A percentile compares a stretch with the other conserved stretches of the same genome.
These are phyloP conservation scores for Drosophila nr. perissopoda DNA, from an alignment of 2,888 invertebrate species.

Conservation along the genomic window DNA sequence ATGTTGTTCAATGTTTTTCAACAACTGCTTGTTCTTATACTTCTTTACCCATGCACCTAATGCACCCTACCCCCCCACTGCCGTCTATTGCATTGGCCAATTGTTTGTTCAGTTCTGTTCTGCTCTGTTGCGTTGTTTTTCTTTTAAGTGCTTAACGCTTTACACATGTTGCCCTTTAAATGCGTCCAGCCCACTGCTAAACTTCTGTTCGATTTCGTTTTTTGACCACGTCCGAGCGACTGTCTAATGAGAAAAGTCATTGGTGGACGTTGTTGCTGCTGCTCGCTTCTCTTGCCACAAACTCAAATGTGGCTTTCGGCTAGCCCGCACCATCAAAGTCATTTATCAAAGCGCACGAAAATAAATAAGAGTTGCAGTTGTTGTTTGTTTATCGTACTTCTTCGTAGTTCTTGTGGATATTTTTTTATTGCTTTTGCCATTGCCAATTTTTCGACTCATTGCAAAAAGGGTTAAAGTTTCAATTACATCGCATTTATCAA, in stretches of 20 bases:
- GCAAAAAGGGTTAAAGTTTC: slow-evolving; percentile 60
- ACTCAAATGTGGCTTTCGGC: slow-evolving; percentile 40
- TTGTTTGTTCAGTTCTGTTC: slow-evolving; percentile 65
- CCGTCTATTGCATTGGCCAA: slow-evolving; percentile 62
- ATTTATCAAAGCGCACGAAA: slow-evolving; percentile 67
- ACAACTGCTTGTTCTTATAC: slow-evolving; percentile 31
- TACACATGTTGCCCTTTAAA: slow-evolving; percentile 62
- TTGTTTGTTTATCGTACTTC: slow-evolving; percentile 58
- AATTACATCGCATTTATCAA: slow-evolving; percentile 64
- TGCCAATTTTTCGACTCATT: slow-evolving; percentile 62
- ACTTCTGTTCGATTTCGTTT: slow-evolving; percentile 57
- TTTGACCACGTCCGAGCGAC: slow-evolving; percentile 58
- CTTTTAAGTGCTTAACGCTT: slow-evolving; percentile 52
- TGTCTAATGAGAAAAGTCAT: slow-evolving; percentile 75
- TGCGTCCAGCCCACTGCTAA: slow-evolving; percentile 29
- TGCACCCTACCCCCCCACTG: too few species aligned
- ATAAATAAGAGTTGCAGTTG: slow-evolving; percentile 61
- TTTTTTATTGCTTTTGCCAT: slow-evolving; percentile 36
- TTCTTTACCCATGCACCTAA: not conserved
- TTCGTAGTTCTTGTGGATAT: slow-evolving; percentile 19
- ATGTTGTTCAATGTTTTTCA: slow-evolving; percentile 36
- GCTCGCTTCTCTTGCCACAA: slow-evolving; percentile 34
- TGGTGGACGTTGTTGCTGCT: slow-evolving; percentile 34
- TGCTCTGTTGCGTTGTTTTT: slow-evolving; percentile 15
- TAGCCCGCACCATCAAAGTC: slow-evolving; percentile 51